Base-by-base conservation (phyloP, 30 jellyfish, hydroid and myxozoan genomes). In the Catostylus mosaicus region DNA sequence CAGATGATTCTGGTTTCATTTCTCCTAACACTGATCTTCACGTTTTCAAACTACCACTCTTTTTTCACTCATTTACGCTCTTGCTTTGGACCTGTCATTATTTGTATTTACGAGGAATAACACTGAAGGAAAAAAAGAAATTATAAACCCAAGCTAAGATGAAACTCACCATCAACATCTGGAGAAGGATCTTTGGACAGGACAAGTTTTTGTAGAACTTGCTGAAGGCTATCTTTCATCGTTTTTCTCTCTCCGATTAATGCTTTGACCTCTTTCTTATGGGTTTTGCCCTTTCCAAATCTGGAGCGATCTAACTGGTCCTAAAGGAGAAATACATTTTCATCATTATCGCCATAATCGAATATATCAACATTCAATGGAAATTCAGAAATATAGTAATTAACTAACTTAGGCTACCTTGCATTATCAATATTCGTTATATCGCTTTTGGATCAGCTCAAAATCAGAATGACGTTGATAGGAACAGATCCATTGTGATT, bases 131-230 rank as follows among this genome's bases (percentile, higher is more conserved):
- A 59, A 59, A 59, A 9, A 50, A 10, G 19, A 50, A 50, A 50
- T n/a, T n/a, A n/a, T n/a, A 43, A 43, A 43, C 56, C 56, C 30
- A 4, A 76, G 12, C 20, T 50, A 35, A 78, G 54, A 33, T 30
- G 1, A 1, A 62, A 78, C 97, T 38, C 63, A 90, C 97, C 97
- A 79, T 90, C 97, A 32, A 90, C 90, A 60, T 90, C 97, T 1
- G 96, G 92, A 22, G 89, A 66, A 16, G 96, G 93, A 14, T 72
- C 92, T 32, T 83, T 73, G 46, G 37, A 33, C 3, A 82, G 67
- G 16, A 93, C 98, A 23, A 93, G 87, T 82, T 82, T 93, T 45
- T 83, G 90, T 37, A 93, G 37, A 3, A 94, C 93, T 77, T 77
- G 96, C 31, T 83, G 92, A 24, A 93, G 76, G 29, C 93, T 81